phyloP scores from a whole-genome alignment of 2,888 invertebrate species.

The Dyspetes luteomarginatus region DNA sequence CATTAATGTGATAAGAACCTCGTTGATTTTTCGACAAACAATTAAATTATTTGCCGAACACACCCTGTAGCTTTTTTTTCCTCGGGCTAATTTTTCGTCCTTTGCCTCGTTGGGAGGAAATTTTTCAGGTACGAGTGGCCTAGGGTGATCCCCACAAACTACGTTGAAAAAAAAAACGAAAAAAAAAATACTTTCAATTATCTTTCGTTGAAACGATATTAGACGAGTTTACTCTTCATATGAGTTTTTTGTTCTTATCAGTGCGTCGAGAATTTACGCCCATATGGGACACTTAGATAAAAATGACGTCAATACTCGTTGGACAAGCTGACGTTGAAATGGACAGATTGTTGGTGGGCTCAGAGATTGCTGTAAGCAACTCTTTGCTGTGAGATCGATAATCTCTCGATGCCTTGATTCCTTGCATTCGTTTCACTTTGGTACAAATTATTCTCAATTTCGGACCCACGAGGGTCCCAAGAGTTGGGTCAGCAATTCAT shows the following conservation, averaged over 20 bases:
- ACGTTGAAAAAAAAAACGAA: neutral
- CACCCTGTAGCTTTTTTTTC: conserved; percentile 52
- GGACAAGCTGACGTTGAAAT: conserved; percentile 11
- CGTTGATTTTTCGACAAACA: conserved; percentile 17
- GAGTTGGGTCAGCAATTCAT: conserved; percentile 53
- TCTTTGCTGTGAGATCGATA: conserved; percentile 40
- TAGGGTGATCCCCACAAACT: conserved; percentile 9
- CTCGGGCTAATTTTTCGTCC: conserved; percentile 19
- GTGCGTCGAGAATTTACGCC: neutral
- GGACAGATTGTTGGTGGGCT: no score
- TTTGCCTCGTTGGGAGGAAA: neutral
- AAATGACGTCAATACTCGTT: neutral
- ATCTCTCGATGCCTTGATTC: conserved; percentile 46
- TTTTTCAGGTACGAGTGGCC: conserved; percentile 45
- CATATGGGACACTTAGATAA: conserved; percentile 16
- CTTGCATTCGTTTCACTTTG: conserved; percentile 47
- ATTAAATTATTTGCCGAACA: conserved; percentile 10
- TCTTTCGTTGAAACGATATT: neutral
- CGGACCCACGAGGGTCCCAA: conserved; percentile 34
- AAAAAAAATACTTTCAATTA: neutral
- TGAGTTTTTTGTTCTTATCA: conserved; percentile 3
- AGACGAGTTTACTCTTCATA: neutral
- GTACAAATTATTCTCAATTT: conserved; percentile 45
- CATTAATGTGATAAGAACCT: neutral
- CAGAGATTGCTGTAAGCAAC: conserved; percentile 50